These are phyloP conservation scores for Xestia rhomboidea DNA, from an alignment of 2,888 invertebrate genomes.

Conservation along the genomic window DNA sequence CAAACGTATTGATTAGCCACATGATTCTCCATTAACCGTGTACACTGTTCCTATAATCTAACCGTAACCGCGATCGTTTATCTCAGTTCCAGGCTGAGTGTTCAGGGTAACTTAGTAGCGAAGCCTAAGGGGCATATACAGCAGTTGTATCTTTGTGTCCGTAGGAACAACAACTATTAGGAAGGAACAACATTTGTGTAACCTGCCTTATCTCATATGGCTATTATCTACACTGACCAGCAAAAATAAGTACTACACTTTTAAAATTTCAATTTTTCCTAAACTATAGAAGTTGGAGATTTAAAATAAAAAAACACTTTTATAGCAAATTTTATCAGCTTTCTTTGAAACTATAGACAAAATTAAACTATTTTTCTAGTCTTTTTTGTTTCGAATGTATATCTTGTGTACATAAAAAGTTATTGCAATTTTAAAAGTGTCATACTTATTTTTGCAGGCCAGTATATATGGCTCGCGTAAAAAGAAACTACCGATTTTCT, in stretches of 20 bases:
- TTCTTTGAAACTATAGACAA: too few species aligned
- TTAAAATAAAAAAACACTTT: too few species aligned
- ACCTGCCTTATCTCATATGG: slow-evolving; percentile 9
- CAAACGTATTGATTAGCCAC: slow-evolving; percentile 33
- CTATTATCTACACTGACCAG: too few species aligned
- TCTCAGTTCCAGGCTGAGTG: slow-evolving; percentile 49
- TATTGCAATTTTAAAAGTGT: too few species aligned
- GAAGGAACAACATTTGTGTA: slow-evolving; percentile 14
- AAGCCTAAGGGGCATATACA: slow-evolving; percentile 7
- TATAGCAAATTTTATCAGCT: too few species aligned
- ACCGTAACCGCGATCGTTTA: slow-evolving; percentile 55
- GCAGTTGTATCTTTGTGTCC: neutral
- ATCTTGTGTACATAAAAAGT: too few species aligned
- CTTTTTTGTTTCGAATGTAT: too few species aligned
- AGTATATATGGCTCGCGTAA: slow-evolving; percentile 17
- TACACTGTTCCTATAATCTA: slow-evolving; percentile 38
- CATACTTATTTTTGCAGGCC: too few species aligned
- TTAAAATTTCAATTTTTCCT: too few species aligned
- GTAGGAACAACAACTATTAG: neutral
- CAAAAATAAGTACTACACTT: too few species aligned
- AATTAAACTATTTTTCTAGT: too few species aligned
- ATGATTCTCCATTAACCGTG: slow-evolving; percentile 36
- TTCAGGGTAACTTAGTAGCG: slow-evolving; percentile 39
- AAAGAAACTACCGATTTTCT: slow-evolving; percentile 25
- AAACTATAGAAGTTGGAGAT: too few species aligned